A percentile compares a stretch with the other conserved stretches of the same genome.
phyloP scores from a whole-genome alignment of 2,888 invertebrate genomes.

The Idaea straminata region DNA sequence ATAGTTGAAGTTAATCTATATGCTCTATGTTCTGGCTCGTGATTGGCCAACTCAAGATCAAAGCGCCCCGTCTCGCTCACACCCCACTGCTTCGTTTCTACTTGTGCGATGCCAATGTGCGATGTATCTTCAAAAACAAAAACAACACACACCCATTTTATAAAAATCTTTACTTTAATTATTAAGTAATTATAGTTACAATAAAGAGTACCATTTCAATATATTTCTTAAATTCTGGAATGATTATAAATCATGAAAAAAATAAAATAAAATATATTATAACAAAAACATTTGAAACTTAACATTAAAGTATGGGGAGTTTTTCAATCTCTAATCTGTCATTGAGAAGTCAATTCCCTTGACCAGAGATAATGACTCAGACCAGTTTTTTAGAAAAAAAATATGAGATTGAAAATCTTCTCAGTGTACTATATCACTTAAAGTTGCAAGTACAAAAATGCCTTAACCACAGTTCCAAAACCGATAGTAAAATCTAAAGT shows the following conservation, averaged over 20 bases:
- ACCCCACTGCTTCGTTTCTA: too few species aligned
- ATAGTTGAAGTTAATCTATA: too few species aligned
- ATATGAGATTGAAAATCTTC: too few species aligned
- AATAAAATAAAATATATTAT: slow-evolving; percentile 30
- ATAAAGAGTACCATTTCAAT: slow-evolving; percentile 38
- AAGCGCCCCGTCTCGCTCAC: too few species aligned
- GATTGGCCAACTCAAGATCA: too few species aligned
- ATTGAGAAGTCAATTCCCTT: not conserved
- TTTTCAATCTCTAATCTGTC: not conserved
- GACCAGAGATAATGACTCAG: too few species aligned
- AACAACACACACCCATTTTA: slow-evolving; percentile 11
- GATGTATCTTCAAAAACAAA: not conserved
- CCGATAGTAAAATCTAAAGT: slow-evolving; percentile 30
- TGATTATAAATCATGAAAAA: slow-evolving; percentile 46
- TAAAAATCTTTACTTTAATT: slow-evolving; percentile 21
- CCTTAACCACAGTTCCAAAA: slow-evolving; percentile 53
- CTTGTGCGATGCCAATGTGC: too few species aligned
- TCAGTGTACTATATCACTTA: not conserved
- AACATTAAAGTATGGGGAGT: not conserved
- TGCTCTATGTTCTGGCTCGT: too few species aligned
- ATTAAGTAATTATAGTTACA: slow-evolving; percentile 48
- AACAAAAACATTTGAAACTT: slow-evolving; percentile 19
- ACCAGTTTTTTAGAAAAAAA: too few species aligned
- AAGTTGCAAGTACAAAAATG: slow-evolving; percentile 40
- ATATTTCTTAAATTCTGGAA: slow-evolving; percentile 49